Conservation (phyloP, 2,797 vertebrate species). For the Coregonus sp. region DNA sequence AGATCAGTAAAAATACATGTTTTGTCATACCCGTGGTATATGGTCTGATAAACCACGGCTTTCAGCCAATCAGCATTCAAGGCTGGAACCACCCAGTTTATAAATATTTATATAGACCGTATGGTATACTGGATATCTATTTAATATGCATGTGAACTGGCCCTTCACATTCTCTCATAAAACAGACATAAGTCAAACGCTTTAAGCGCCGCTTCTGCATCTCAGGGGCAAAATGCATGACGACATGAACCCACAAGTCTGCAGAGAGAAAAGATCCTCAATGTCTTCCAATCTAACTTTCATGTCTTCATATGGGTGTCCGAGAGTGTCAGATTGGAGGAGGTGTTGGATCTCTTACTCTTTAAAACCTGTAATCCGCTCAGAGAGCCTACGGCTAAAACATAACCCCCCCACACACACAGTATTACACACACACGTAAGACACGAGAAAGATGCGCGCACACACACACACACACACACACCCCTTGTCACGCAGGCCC, state of each 20-base stretch:
- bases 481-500: background rate
- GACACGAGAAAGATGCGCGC: no score
- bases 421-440: conserved; percentile 15
- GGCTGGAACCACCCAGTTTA: background rate
- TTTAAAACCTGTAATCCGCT: conserved; percentile 81
- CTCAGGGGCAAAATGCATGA: conserved; percentile 63
- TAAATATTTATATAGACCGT: background rate
- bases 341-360: conserved; percentile 73
- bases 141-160: conserved; percentile 33
- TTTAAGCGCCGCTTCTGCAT: conserved; percentile 71
- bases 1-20: no score
- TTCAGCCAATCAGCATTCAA: no score
- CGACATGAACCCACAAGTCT: conserved; percentile 72
- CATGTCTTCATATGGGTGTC: conserved; percentile 70
- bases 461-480: background rate
- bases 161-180: conserved; percentile 41
- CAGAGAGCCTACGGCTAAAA: conserved; percentile 64
- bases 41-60: no score
- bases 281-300: conserved; percentile 71
- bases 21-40: no score
- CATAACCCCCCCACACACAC: conserved; percentile 19
- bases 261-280: conserved; percentile 64
- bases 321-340: conserved; percentile 73
- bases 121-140: background rate
- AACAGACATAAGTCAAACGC: conserved; percentile 63